Evolutionary conservation across 2,888 invertebrate genomes (phyloP), one percentile per base, ranked within the genome.

Genomic region (Atrina japonica): DNA sequence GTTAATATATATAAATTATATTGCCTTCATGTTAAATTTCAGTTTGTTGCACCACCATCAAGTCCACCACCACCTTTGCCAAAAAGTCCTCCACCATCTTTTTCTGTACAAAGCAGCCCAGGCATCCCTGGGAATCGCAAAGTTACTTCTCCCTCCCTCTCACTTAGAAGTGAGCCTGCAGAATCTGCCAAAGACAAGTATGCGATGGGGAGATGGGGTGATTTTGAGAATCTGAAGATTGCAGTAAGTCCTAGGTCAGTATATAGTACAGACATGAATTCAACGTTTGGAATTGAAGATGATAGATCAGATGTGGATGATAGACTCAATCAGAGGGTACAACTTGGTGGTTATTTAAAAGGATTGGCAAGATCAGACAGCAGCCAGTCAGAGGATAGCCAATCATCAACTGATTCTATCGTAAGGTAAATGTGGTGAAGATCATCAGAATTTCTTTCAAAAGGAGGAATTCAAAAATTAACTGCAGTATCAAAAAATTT

Each of bases 61-160:
- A 77, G 72, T 49, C 75, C 74, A 14, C 75, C 80, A 29, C 82
- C 80, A 43, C 75, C 79, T n/a, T 70, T 80, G 7, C 80, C 80
- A 35, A 63, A 64, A 18, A 80, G 79, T 56, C 82, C 77, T 27
- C 77, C 77, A 58, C 79, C 79, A 6, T 35, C 35, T 7, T 35
- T 35, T 35, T 35, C 35, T 35, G 35, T 35, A 35, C 67, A 67
- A 50, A 43, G 18, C 6, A n/a, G 18, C 16, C 47, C 47, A 21
- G n/a, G 47, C 7, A n/a, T 47, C 6, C 47, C 47, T 9, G 18
- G n/a, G 6, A 11, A 5, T 7, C 5, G 35, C 6, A 35, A 35
- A 35, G 11, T 35, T 7, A 11, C 35, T 11, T 52, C 52, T n/a
- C 61, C 61, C 5, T 30, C 61, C 43, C 21, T 61, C n/a, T 61